Percentiles rank a stretch among this genome's conserved stretches.
phyloP scores from a whole-genome alignment of 2,888 invertebrate genomes.

The Ligdia adustata region DNA sequence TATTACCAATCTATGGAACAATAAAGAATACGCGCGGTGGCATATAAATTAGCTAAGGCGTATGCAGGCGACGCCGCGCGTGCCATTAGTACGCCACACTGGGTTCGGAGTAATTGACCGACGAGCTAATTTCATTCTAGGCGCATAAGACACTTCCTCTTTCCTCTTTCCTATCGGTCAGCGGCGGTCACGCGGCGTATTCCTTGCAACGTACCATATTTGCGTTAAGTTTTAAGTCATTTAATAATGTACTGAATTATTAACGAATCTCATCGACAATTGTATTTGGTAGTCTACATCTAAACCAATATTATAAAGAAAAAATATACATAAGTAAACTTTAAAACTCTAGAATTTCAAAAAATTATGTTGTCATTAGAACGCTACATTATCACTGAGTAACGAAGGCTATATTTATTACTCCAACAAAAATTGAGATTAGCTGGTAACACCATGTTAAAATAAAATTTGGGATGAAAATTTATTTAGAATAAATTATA shows the following conservation, averaged over 20 bases:
- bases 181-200: conserved; percentile 63
- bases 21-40: conserved; percentile 74
- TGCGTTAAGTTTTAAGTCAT: no score
- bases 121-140: conserved; percentile 80
- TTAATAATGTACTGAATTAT: no score
- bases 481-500: no score
- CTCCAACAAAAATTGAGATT: no score
- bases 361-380: no score
- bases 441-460: no score
- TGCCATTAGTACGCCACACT: conserved; percentile 77
- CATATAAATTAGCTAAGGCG: conserved; percentile 78
- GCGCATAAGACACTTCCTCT: conserved; percentile 80
- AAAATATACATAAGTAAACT: no score
- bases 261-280: background rate
- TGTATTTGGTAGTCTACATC: background rate
- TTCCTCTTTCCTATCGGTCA: conserved; percentile 84
- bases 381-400: no score
- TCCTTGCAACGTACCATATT: conserved; percentile 41
- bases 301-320: no score
- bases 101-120: conserved; percentile 81
- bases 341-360: no score
- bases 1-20: conserved; percentile 83
- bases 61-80: conserved; percentile 73
- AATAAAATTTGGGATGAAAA: no score
- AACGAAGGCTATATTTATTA: no score